phyloP scores from a whole-genome alignment of 2,113 vertebrate genomes.

The Myxocyprinus asiaticus region DNA sequence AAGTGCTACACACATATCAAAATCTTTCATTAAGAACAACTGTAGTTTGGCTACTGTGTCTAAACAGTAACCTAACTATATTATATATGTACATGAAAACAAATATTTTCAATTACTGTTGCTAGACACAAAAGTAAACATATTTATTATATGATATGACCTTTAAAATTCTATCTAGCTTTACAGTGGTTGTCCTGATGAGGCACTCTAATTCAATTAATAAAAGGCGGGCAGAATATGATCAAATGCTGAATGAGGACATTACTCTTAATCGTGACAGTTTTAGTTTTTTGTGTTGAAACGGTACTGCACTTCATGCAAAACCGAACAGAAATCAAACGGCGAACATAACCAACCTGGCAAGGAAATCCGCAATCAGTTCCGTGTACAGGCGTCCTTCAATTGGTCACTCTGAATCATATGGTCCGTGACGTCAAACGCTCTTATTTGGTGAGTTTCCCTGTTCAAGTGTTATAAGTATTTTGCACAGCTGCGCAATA shows the following conservation, averaged over 20 bases:
- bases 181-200: background rate
- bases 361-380: slow-evolving; percentile 55
- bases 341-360: slow-evolving; percentile 56
- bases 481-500: too few species aligned
- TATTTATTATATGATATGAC: background rate
- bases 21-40: background rate
- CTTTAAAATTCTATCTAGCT: background rate
- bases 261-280: background rate
- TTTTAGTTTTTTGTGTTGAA: background rate
- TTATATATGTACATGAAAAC: background rate
- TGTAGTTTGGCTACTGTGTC: background rate
- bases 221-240: background rate
- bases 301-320: background rate
- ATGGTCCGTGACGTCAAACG: slow-evolving; percentile 52
- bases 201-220: background rate
- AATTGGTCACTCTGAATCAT: slow-evolving; percentile 60
- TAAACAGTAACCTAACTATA: background rate
- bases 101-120: background rate
- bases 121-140: background rate
- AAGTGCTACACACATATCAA: background rate
- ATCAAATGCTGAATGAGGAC: background rate
- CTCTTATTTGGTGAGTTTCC: background rate
- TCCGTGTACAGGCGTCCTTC: slow-evolving; percentile 65
- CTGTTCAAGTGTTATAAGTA: too few species aligned
- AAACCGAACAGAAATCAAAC: slow-evolving; percentile 4